Evolutionary conservation across 1,140 invertebrate species (phyloP), one percentile per base, ranked within the genome.

Genomic region (Spodoptera frugiperda): DNA sequence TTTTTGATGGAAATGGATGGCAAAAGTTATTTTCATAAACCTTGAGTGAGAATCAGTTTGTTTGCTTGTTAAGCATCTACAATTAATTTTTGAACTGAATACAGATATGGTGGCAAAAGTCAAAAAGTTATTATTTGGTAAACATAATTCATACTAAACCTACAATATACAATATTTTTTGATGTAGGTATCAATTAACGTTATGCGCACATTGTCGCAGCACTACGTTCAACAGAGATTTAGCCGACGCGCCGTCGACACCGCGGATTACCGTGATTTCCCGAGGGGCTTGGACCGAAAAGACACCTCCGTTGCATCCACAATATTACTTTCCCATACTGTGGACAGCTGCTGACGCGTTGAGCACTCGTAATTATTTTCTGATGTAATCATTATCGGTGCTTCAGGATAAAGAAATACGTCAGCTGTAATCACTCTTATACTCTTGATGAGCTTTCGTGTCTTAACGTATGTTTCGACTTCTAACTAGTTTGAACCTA

Each of bases 251-350:
- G 85, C 82, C 83, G 89, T 87, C 86, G 88, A 84, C 88, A 85
- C 80, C 82, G 80, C 84, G 87, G 91, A 89, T 93, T 93, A 93
- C 91, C 84, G 89, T 91, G 91, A 92, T 92, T 92, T 92, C 91
- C 91, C 90, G 87, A 78, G 90, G 90, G 91, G 85, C 82, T 87
- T 86, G 87, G 88, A 92, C 89, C 84, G 83, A 86, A 87, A 87
- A 89, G 91, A 93, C 91, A 93, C 91, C 90, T 91, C 83, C 72
- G 78, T 81, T 81, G 83, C 86, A 88, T 87, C 82, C 81, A 70
- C 82, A 76, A 83, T 88, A 89, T 89, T 89, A 87, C 88, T 89
- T 89, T 87, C 77, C 84, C 74, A 82, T 82, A 80, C 55, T 30
- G 74, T 71, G 75, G 78, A 82, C 82, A 82, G 82, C 78, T 83